Percentiles rank a stretch among this genome's conserved stretches.
Evolutionary conservation across 1,140 invertebrate species (phyloP).

Genomic region (Drosophila pachea): DNA sequence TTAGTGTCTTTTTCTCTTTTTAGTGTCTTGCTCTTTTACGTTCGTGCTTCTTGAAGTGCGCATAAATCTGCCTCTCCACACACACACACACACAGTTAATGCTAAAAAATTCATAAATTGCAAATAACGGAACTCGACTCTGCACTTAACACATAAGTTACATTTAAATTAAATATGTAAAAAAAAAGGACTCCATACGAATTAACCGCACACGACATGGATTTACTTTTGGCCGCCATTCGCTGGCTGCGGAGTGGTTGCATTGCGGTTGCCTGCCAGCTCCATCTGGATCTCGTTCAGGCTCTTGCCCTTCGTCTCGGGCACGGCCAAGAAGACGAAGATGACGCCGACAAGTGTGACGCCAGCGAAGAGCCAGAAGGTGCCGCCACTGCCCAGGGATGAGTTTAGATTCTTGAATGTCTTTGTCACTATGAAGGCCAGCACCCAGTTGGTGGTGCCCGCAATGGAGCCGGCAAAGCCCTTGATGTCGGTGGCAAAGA

Average conservation of each 20-base stretch:
- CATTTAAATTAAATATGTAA: slow-evolving; percentile 53
- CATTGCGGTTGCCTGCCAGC: slow-evolving; percentile 78
- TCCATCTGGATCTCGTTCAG: slow-evolving; percentile 89
- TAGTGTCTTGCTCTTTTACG: slow-evolving; percentile 4
- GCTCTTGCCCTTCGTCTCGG: slow-evolving; percentile 94
- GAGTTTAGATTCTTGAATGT: slow-evolving; percentile 84
- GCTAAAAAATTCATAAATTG: slow-evolving; percentile 54
- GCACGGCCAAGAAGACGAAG: slow-evolving; percentile 89
- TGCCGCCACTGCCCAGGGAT: slow-evolving; percentile 81
- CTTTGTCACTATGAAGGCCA: slow-evolving; percentile 90
- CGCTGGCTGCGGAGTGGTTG: neutral
- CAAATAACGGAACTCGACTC: slow-evolving; percentile 46
- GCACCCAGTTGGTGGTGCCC: slow-evolving; percentile 87
- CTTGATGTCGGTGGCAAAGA: slow-evolving; percentile 87
- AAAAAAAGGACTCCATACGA: slow-evolving; percentile 26
- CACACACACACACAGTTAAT: slow-evolving; percentile 44
- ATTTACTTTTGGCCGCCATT: slow-evolving; percentile 39
- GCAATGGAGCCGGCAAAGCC: slow-evolving; percentile 87
- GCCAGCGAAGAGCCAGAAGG: slow-evolving; percentile 90
- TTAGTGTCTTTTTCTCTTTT: slow-evolving; percentile 20
- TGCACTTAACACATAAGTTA: slow-evolving; percentile 50
- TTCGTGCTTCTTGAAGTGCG: neutral
- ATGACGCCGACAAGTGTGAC: slow-evolving; percentile 85
- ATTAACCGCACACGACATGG: slow-evolving; percentile 41
- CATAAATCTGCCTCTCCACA: slow-evolving; percentile 25